A percentile compares a stretch with the other conserved stretches of the same genome.
Conservation (phyloP, 2,113 vertebrate genomes). For the Chaetura pelagica region DNA sequence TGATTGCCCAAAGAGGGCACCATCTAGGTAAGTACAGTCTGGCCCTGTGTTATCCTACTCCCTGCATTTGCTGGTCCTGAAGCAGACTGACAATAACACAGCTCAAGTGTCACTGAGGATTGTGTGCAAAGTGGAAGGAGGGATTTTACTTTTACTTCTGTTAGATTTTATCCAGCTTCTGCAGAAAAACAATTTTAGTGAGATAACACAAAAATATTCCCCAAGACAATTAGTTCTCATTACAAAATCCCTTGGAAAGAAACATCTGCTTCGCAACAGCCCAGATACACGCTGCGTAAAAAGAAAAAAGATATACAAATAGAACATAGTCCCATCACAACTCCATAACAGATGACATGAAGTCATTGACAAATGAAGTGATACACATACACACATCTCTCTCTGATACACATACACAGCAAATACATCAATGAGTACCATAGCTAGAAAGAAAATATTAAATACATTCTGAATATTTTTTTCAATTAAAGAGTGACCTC, state of each 20-base stretch:
- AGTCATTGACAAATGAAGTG: not conserved
- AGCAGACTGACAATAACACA: not conserved
- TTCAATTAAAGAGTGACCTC: not conserved
- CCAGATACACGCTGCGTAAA: not conserved
- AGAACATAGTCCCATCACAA: not conserved
- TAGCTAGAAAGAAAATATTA: not conserved
- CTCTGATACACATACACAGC: not conserved
- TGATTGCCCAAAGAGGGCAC: not conserved
- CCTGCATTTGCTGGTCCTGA: not conserved
- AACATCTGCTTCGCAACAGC: not conserved
- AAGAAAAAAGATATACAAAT: not conserved
- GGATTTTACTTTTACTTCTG: not conserved
- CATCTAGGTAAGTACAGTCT: not conserved
- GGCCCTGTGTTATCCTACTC: not conserved
- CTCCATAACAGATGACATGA: not conserved
- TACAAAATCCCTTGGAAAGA: not conserved
- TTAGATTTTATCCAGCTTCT: not conserved
- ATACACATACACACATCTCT: accelerated
- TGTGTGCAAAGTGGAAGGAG: not conserved
- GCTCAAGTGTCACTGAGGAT: not conserved
- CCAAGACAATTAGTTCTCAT: not conserved
- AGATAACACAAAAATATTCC: not conserved
- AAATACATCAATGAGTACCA: not conserved
- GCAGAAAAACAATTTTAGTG: not conserved
- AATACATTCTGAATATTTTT: not conserved